These are phyloP conservation scores for Apodemus speciosus DNA, from an alignment of 2,113 vertebrate genomes.

Conservation along the genomic window DNA sequence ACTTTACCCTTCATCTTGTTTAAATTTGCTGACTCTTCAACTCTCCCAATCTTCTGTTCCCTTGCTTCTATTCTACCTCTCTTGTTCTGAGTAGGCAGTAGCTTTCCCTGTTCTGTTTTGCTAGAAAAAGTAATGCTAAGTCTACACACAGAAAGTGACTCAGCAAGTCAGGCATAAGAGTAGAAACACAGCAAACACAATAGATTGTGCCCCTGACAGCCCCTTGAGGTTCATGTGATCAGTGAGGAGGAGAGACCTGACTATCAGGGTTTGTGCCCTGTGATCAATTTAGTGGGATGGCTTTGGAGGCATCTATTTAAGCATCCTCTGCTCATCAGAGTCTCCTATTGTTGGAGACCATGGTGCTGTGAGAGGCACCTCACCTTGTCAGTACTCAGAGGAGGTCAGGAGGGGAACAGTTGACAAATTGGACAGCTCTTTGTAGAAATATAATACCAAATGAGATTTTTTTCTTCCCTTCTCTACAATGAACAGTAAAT, in stretches of 20 bases:
- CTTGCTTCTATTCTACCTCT: neutral
- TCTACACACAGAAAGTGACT: neutral
- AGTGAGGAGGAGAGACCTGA: conserved; percentile 65
- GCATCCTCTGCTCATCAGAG: rapidly evolving
- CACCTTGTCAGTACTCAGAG: neutral
- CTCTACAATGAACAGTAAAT: conserved; percentile 1
- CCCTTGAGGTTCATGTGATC: conserved; percentile 63
- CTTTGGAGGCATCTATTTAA: conserved; percentile 72
- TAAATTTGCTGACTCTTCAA: neutral
- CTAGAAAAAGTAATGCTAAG: neutral
- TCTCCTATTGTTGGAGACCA: neutral
- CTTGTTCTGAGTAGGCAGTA: neutral
- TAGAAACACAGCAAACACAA: conserved; percentile 23
- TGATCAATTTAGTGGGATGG: conserved; percentile 75
- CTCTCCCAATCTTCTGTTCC: rapidly evolving
- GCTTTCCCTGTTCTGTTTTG: neutral
- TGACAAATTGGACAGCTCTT: conserved; percentile 58
- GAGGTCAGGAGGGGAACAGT: conserved; percentile 13
- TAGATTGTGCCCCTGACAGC: conserved; percentile 60
- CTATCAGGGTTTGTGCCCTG: conserved; percentile 46
- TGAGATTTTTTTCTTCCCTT: neutral
- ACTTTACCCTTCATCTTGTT: neutral
- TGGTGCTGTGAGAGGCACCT: neutral
- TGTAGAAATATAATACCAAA: conserved; percentile 47
- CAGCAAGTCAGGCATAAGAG: neutral